Percentiles rank a stretch among this genome's conserved stretches.
Conservation (phyloP, 2,113 vertebrate species). For the Tragelaphus buxtoni region DNA sequence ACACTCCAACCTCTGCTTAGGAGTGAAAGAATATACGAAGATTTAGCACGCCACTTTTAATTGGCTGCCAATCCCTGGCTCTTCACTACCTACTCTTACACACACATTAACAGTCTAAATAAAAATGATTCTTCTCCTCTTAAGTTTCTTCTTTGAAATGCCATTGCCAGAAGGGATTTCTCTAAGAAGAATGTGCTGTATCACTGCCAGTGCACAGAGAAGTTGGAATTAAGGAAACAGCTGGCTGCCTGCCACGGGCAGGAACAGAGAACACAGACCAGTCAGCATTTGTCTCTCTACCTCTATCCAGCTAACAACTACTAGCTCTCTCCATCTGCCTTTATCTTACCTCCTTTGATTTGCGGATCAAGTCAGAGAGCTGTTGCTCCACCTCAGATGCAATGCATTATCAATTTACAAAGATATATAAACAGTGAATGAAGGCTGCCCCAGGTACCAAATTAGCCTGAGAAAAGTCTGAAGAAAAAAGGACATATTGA, state of each 20-base stretch:
- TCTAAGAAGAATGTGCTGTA: slow-evolving; percentile 37
- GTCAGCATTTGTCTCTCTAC: not conserved
- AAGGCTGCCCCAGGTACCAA: not conserved
- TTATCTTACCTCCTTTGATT: slow-evolving; percentile 19
- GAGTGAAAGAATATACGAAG: not conserved
- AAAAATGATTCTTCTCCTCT: not conserved
- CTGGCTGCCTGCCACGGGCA: slow-evolving; percentile 19
- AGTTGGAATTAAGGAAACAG: slow-evolving; percentile 37
- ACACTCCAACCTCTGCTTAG: not conserved
- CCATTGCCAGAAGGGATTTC: slow-evolving; percentile 28
- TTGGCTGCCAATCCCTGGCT: not conserved
- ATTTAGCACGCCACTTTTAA: not conserved
- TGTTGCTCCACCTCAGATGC: not conserved
- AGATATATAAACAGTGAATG: not conserved
- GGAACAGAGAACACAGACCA: not conserved
- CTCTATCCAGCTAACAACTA: not conserved
- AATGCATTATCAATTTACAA: not conserved
- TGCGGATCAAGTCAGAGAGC: slow-evolving; percentile 38
- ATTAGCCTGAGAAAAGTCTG: not conserved
- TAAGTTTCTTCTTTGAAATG: slow-evolving; percentile 26
- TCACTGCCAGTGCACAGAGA: slow-evolving; percentile 28
- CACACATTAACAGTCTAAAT: not conserved
- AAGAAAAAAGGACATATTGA: not conserved
- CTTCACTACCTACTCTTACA: not conserved
- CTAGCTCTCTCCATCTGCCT: not conserved